Conservation (phyloP, 2,888 invertebrate genomes). For the Byasa hedistus region DNA sequence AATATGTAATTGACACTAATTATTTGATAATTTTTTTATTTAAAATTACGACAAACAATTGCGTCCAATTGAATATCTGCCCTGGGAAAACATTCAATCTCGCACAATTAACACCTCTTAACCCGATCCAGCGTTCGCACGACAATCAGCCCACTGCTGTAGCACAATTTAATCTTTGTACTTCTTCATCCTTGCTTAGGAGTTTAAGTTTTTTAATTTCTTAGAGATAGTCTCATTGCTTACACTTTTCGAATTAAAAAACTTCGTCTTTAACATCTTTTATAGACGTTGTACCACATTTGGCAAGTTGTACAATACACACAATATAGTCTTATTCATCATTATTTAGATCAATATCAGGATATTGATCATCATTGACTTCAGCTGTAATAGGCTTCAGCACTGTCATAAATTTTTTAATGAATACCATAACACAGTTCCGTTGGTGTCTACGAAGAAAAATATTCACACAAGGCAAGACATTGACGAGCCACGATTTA, state of each 20-base stretch:
- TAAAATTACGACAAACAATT: constrained; percentile 57
- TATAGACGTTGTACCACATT: too few species aligned
- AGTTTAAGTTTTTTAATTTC: too few species aligned
- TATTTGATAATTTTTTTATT: not conserved
- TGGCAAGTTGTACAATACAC: too few species aligned
- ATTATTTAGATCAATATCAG: too few species aligned
- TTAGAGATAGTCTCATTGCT: too few species aligned
- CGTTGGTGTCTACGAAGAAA: constrained; percentile 19
- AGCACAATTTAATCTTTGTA: constrained; percentile 57
- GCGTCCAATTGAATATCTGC: constrained; percentile 76
- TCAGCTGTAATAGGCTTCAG: too few species aligned
- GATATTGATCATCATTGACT: too few species aligned
- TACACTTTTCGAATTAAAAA: too few species aligned
- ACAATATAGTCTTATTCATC: too few species aligned
- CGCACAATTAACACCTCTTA: constrained; percentile 81
- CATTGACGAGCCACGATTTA: constrained; percentile 69
- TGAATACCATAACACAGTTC: too few species aligned
- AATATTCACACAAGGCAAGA: constrained; percentile 52
- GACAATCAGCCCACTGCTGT: constrained; percentile 60
- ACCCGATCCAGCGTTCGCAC: constrained; percentile 77
- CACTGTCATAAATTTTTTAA: too few species aligned
- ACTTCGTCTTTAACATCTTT: too few species aligned
- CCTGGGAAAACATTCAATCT: constrained; percentile 81
- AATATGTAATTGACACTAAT: not conserved
- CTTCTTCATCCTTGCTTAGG: constrained; percentile 33